Evolutionary conservation across 2,888 invertebrate genomes (phyloP).

Genomic region (Acanthococcus lagerstroemiae): DNA sequence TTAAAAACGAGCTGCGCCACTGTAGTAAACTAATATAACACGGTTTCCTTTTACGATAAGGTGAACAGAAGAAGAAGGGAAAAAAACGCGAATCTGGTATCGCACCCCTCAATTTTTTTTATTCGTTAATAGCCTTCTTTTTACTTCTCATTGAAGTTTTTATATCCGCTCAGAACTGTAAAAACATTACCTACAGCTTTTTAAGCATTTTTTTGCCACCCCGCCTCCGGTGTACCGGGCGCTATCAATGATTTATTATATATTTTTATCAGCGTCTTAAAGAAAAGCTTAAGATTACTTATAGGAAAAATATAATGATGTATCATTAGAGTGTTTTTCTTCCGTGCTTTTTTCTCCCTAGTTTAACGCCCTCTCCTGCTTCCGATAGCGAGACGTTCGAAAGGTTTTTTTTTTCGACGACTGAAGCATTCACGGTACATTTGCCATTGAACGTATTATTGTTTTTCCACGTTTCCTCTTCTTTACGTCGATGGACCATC

Average conservation of each 20-base stretch:
- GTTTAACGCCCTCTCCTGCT: no score
- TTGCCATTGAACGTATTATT: no score
- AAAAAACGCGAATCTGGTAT: slow-evolving; percentile 16
- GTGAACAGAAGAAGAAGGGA: background rate
- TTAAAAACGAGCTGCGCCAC: slow-evolving; percentile 24
- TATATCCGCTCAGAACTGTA: slow-evolving; percentile 25
- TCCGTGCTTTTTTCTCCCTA: background rate
- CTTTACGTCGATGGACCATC: no score
- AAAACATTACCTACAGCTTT: slow-evolving; percentile 28
- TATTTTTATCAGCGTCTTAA: slow-evolving; percentile 28
- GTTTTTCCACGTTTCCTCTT: no score
- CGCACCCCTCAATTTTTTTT: slow-evolving; percentile 17
- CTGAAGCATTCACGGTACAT: no score
- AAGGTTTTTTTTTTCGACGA: no score
- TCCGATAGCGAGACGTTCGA: no score
- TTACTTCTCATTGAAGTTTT: slow-evolving; percentile 22
- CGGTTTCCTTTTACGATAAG: slow-evolving; percentile 26
- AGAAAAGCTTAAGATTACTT: slow-evolving; percentile 29
- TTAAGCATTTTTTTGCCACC: slow-evolving; percentile 26
- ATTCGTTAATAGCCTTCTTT: slow-evolving; percentile 25
- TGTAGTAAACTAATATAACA: slow-evolving; percentile 29
- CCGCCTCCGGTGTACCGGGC: slow-evolving; percentile 1
- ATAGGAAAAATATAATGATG: slow-evolving; percentile 29
- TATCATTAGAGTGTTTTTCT: slow-evolving; percentile 26
- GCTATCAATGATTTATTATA: slow-evolving; percentile 29